Base-by-base conservation (phyloP, 2,888 invertebrate genomes). In the Dione juno region DNA sequence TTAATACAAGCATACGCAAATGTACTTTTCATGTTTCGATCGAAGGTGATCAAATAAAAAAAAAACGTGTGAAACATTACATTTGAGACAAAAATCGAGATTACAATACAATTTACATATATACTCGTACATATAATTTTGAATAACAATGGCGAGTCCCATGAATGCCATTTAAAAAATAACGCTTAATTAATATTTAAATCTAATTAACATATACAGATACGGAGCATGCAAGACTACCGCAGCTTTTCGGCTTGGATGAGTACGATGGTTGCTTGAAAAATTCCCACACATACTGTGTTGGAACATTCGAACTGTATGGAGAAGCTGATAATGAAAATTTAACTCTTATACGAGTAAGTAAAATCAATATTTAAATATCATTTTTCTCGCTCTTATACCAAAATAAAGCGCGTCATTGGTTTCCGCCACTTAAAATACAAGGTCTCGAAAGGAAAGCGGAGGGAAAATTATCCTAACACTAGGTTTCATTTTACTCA, bases 271-370 rank as follows among this genome's bases (percentile, higher is more conserved):
- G 8, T 14, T 59, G 59, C 14, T 19, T 59, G 21, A 16, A 19
- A 6, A 16, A 59, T 9, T 21, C 45, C 63, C 21, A 45, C 43
- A 45, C 28, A 2, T 63, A 63, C 45, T 63, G 63, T n/a, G n/a
- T 28, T 14, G 63, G 16, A 0, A 5, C n/a, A 5, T 48, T 63
- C 35, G 45, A 63, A 2, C 35, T 63, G 2, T 11, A 35, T 48
- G 63, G 63, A 28, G 48, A 16, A 6, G 9, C 35, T 7, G 35
- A 48, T 0, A 63, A 48, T 16, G 16, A 63, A 48, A 63, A 45
- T 7, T 63, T 48, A 48, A 43, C 21, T 63, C 48, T 63, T 35
- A 63, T 63, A 16, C 35, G 16, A 11, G 63, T 63, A 45, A 45
- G 28, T 63, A 16, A 35, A 45, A 41, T 7, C 14, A 5, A 21